phyloP scores from a whole-genome alignment of 1,140 invertebrate species.

The Euura lappo region DNA sequence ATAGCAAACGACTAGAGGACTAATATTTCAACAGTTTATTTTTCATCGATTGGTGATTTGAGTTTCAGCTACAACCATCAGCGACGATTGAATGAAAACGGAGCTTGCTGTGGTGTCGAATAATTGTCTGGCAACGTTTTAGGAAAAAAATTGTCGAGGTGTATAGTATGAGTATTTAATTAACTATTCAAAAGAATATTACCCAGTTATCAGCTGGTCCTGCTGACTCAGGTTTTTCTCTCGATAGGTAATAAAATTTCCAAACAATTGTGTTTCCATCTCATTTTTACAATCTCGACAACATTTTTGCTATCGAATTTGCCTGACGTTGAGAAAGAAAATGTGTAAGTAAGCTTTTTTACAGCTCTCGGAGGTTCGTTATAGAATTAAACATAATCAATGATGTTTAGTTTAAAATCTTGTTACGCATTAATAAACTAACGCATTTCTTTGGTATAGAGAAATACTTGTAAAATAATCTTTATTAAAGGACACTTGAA shows the following conservation, averaged over 20 bases:
- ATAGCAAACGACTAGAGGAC: constrained; percentile 7
- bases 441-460: not conserved
- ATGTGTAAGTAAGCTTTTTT: constrained; percentile 29
- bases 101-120: constrained; percentile 29
- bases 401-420: not conserved
- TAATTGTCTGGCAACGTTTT: constrained; percentile 15
- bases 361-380: constrained; percentile 31
- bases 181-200: no score
- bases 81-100: constrained; percentile 20
- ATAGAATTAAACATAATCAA: not conserved
- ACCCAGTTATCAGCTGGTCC: no score
- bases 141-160: not conserved
- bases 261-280: no score
- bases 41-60: constrained; percentile 27
- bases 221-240: no score
- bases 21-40: constrained; percentile 22
- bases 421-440: not conserved
- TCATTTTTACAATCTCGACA: constrained; percentile 13
- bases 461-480: not conserved
- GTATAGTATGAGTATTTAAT: no score
- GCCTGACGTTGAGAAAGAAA: constrained; percentile 12
- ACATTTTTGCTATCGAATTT: constrained; percentile 13
- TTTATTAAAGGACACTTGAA: not conserved
- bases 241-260: no score
- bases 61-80: constrained; percentile 32